Evolutionary conservation across 2,797 vertebrate genomes (phyloP).

Genomic region (Carcharodon carcharias): DNA sequence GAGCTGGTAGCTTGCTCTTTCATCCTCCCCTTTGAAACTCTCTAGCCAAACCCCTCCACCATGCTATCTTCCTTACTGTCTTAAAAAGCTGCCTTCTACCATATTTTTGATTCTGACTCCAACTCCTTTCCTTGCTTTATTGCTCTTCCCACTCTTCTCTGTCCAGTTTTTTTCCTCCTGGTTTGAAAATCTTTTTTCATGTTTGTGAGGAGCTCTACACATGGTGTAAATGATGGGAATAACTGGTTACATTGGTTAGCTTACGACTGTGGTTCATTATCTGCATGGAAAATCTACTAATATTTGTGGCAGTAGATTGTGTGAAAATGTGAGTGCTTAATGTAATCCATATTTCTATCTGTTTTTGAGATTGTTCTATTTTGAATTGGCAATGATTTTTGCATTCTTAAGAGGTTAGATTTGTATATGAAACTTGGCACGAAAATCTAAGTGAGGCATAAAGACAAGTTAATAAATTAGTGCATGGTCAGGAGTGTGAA

Average conservation of each 20-base stretch:
- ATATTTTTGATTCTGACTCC: background rate
- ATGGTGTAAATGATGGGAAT: background rate
- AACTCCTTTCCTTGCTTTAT: background rate
- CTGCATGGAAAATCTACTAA: background rate
- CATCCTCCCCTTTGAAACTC: background rate
- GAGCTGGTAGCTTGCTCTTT: no score
- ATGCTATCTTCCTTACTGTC: background rate
- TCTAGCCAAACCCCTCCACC: background rate
- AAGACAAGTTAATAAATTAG: background rate
- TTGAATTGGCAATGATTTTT: background rate
- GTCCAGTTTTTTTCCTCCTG: background rate
- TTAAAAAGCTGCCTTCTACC: background rate
- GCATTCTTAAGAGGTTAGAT: background rate
- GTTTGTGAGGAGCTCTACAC: background rate
- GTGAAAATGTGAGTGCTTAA: background rate
- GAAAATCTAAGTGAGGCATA: conserved; percentile 5
- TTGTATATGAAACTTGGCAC: background rate
- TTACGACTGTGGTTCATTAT: background rate
- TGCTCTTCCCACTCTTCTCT: background rate
- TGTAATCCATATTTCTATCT: background rate
- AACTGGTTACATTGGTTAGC: background rate
- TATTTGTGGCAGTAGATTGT: background rate
- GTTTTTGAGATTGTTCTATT: background rate
- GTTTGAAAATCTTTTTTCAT: background rate
- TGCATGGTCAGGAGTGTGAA: background rate